Evolutionary conservation across 1,140 invertebrate genomes (phyloP).

Genomic region (Diorhabda elongata): DNA sequence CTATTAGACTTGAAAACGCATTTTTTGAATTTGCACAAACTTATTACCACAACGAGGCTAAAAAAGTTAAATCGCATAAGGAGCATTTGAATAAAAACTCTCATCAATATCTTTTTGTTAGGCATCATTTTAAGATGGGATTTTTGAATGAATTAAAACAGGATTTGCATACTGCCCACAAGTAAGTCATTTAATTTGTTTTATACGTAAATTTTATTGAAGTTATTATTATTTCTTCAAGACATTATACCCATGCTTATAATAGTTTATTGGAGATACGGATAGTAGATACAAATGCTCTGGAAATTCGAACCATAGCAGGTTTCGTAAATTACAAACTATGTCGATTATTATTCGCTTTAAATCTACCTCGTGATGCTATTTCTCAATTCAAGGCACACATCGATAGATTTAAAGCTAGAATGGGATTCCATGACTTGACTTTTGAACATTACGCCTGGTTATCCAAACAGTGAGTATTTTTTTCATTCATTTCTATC

Average conservation of each 20-base stretch:
- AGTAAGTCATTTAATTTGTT: slow-evolving; percentile 55
- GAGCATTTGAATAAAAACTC: slow-evolving; percentile 89
- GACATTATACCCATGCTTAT: slow-evolving; percentile 92
- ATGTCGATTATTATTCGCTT: slow-evolving; percentile 81
- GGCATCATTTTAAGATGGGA: slow-evolving; percentile 97
- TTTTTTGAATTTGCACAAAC: slow-evolving; percentile 89
- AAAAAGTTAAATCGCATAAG: slow-evolving; percentile 79
- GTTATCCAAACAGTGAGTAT: slow-evolving; percentile 87
- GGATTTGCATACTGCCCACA: slow-evolving; percentile 82
- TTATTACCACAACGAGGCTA: slow-evolving; percentile 89
- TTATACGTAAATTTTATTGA: neutral
- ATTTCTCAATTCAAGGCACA: slow-evolving; percentile 90
- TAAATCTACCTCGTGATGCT: slow-evolving; percentile 87
- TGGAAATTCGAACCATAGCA: slow-evolving; percentile 93
- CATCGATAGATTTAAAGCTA: slow-evolving; percentile 80
- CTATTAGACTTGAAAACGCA: slow-evolving; percentile 78
- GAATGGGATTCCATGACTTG: slow-evolving; percentile 74
- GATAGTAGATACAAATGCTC: slow-evolving; percentile 82
- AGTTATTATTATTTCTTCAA: slow-evolving; percentile 47
- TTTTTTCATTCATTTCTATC: neutral
- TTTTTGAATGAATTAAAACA: slow-evolving; percentile 92
- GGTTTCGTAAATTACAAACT: slow-evolving; percentile 95
- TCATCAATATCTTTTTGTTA: slow-evolving; percentile 87
- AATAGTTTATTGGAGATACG: slow-evolving; percentile 81
- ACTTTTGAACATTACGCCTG: slow-evolving; percentile 94